Evolutionary conservation across 2,888 invertebrate genomes (phyloP).

Genomic region (Agrilus cyanescens): DNA sequence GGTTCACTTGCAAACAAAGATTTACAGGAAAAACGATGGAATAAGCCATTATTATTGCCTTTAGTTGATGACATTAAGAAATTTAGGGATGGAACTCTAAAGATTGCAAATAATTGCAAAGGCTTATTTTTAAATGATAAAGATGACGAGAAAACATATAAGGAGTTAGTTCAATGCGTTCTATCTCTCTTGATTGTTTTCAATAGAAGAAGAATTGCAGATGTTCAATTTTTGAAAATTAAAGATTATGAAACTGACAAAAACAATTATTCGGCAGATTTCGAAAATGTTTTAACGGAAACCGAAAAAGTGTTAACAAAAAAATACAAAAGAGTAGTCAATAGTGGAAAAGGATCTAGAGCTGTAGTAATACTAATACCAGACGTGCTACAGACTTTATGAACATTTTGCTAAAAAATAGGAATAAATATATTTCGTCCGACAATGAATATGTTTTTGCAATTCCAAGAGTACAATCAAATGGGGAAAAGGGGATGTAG

Average conservation of each 20-base stretch:
- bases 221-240: slow-evolving; percentile 11
- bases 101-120: slow-evolving; percentile 7
- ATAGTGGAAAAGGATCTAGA: slow-evolving; percentile 10
- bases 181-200: slow-evolving; percentile 11
- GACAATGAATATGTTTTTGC: slow-evolving; percentile 11
- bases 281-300: slow-evolving; percentile 7
- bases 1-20: slow-evolving; percentile 18
- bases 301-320: slow-evolving; percentile 9
- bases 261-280: slow-evolving; percentile 7
- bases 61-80: slow-evolving; percentile 17
- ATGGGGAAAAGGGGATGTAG: slow-evolving; percentile 11
- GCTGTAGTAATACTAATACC: slow-evolving; percentile 11
- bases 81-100: slow-evolving; percentile 15
- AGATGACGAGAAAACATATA: slow-evolving; percentile 13
- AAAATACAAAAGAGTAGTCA: slow-evolving; percentile 8
- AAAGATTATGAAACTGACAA: slow-evolving; percentile 5
- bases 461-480: slow-evolving; percentile 5
- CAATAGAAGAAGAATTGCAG: slow-evolving; percentile 12
- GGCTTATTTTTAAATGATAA: slow-evolving; percentile 10
- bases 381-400: slow-evolving; percentile 7
- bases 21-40: slow-evolving; percentile 17
- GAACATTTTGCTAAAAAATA: slow-evolving; percentile 5
- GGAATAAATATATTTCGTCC: slow-evolving; percentile 7
- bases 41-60: slow-evolving; percentile 18
- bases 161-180: slow-evolving; percentile 12